Evolutionary conservation across 2,113 vertebrate species (phyloP), one percentile per base, ranked within the genome.

Genomic region (Proteles cristata): DNA sequence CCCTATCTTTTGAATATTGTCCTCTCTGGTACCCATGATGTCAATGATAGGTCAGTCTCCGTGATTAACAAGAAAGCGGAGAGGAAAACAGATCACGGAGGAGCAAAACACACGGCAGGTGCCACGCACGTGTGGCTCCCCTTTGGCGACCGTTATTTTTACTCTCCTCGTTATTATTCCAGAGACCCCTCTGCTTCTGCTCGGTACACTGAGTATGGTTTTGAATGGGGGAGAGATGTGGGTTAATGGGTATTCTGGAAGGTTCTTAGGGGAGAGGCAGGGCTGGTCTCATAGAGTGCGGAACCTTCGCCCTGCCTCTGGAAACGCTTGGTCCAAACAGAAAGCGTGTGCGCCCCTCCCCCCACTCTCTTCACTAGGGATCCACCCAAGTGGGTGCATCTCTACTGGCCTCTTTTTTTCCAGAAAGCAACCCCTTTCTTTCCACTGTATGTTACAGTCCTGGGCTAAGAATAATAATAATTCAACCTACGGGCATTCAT

Each of bases 321-420:
- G 6, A 35, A 55, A 50, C 35, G 4, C 16, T 10, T 14, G 0
- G 2, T n/a, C 61, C 77, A 61, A 21, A 50, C 1, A 68, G 10
- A 25, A 1, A 58, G 21, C 0, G 0, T 76, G 39, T 1, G 16
- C 11, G 3, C 6, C 16, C 9, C 43, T 0, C 43, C 1, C 43
- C 33, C 6, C 25, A 25, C 7, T 7, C 2, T 4, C 28, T 53
- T 55, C 26, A 43, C 77, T 15, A 21, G 61, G 43, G 21, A 5
- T 2, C 45, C 5, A 1, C 33, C 17, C 35, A 11, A 11, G 15
- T 5, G 35, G 12, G 16, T 33, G 17, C 12, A 8, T 23, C 58
- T 8, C 48, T 2, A 25, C 23, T 28, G 12, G 14, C 45, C 2
- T 11, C 50, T 45, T 53, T 65, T 66, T 15, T 33, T 5, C 19